Evolutionary conservation across 2,888 invertebrate genomes (phyloP), one percentile per base, ranked within the genome.

Genomic region (Sminthurides aquaticus): DNA sequence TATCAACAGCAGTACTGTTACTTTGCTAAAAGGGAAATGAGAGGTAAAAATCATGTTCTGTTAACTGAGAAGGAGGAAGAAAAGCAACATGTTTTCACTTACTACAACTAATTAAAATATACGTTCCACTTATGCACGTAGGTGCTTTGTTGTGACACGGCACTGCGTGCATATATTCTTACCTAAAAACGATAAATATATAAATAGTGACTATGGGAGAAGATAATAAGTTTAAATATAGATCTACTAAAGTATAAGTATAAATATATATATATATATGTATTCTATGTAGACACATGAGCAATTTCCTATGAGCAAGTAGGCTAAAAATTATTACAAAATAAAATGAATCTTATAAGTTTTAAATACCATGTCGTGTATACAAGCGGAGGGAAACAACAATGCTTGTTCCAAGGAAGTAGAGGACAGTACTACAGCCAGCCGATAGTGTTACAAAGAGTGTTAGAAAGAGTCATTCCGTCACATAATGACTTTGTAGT

Each of bases 1-100:
- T 52, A 52, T 52, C 52, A 52, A 34, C 52, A 52, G 22, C 20
- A 52, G 20, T 5, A 52, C 5, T 52, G 52, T 52, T 5, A 52
- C 5, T n/a, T n/a, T 34, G 43, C 5, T 15, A 8, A 52, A 22
- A 52, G 20, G 5, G 8, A 52, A 5, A 5, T 22, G 22, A 52
- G 52, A 52, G 52, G 52, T 52, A 52, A 20, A 52, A 22, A 34
- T 34, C 43, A 34, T 34, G 8, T 34, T 34, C 43, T 11, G 15
- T 5, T 34, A 34, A 34, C 43, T 11, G 43, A 15, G 43, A 34
- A 34, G 43, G 8, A 34, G 43, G 43, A n/a, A n/a, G n/a, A n/a
- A n/a, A n/a, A n/a, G n/a, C n/a, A n/a, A n/a, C 43, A 34, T 11
- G 5, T 34, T 34, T 34, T 34, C 15, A 34, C 43, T 34, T 34